These are phyloP conservation scores for Mormyrops boulengeri DNA, from an alignment of 2,797 vertebrate species.

Conservation along the genomic window DNA sequence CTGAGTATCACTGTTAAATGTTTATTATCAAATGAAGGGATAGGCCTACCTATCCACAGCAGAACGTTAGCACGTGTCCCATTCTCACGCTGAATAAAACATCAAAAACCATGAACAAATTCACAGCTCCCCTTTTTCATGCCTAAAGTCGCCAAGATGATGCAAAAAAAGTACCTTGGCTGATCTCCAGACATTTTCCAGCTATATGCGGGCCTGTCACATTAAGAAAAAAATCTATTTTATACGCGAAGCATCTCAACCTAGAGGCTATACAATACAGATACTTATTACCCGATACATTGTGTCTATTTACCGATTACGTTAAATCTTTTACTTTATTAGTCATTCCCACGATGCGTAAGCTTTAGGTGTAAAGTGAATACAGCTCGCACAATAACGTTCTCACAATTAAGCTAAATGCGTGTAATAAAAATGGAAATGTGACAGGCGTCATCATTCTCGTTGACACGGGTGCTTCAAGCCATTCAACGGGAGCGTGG, in stretches of 20 bases:
- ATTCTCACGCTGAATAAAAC: not conserved
- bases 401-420: not conserved
- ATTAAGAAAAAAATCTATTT: not conserved
- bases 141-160: not conserved
- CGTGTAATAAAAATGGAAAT: not conserved
- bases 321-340: not conserved
- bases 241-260: not conserved
- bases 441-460: not conserved
- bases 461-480: not conserved
- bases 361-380: not conserved
- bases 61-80: not conserved
- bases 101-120: not conserved
- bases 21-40: not conserved
- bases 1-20: not conserved
- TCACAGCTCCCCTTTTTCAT: not conserved
- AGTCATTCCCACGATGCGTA: not conserved
- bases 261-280: not conserved
- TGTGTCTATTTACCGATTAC: not conserved
- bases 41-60: not conserved
- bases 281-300: not conserved
- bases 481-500: not conserved
- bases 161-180: not conserved
- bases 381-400: not conserved
- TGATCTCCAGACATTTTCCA: not conserved
- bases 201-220: not conserved